Percentiles rank a stretch among this genome's conserved stretches.
Evolutionary conservation across 2,113 vertebrate species (phyloP).

Genomic region (Bufo gargarizans): DNA sequence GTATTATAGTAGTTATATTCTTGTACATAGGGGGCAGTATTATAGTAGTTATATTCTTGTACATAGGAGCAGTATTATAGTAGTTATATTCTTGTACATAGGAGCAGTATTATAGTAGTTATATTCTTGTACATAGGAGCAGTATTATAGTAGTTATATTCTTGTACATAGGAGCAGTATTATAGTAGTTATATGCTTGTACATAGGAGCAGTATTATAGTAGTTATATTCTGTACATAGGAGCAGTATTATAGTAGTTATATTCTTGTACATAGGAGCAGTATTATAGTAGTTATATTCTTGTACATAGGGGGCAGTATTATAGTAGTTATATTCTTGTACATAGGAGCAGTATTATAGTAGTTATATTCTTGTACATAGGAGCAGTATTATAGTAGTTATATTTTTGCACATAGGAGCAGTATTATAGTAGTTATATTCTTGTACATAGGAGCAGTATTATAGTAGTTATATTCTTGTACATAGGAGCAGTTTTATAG

Average conservation of each 20-base stretch:
- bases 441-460: not conserved
- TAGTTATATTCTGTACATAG: constrained; percentile 9
- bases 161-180: constrained; percentile 3
- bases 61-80: not conserved
- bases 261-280: not conserved
- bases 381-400: not conserved
- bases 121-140: not conserved
- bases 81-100: constrained; percentile 4
- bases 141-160: constrained; percentile 13
- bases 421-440: constrained; percentile 11
- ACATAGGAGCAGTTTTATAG: not conserved
- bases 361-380: constrained; percentile 1
- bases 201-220: constrained; percentile 1
- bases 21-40: constrained; percentile 3
- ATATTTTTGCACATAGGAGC: not conserved
- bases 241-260: constrained; percentile 12
- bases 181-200: not conserved
- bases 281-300: constrained; percentile 13
- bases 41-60: constrained; percentile 8
- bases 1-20: constrained; percentile 13
- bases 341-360: constrained; percentile 3
- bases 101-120: no score
- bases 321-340: constrained; percentile 8
- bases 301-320: not conserved
- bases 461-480: not conserved